Evolutionary conservation across 2,888 invertebrate genomes (phyloP), one percentile per base, ranked within the genome.

Genomic region (Plemyria rubiginata): DNA sequence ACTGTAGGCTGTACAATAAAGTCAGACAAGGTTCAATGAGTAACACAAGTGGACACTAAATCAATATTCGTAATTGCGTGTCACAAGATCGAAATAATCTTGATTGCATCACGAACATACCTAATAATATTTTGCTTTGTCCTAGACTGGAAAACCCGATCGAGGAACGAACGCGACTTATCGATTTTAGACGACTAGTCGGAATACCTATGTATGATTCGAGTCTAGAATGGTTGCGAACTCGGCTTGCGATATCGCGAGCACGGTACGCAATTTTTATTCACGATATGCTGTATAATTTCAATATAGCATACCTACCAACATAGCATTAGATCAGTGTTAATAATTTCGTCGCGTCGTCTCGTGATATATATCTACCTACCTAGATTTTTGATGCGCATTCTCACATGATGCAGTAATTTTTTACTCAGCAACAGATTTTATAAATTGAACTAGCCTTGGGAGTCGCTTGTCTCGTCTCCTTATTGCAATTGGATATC

Each of bases 361-460:
- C 15, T 45, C 15, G 15, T 38, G 13, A 28, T 13, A 45, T 58
- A n/a, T n/a, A n/a, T n/a, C n/a, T n/a, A 38, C 50, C 36, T 60
- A 11, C 50, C 36, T 60, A 11, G 52, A 61, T 53, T 32, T n/a
- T 2, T 46, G 38, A 54, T 46, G 40, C 54, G 52, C 48, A 59
- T 65, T 74, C 70, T 58, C 56, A 22, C 15, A 56, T 63, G 49
- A 48, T 65, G 53, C 53, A 63, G 56, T 60, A 54, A 57, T 60
- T 6, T 54, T 52, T 49, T 61, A 60, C 67, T 54, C 70, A 56
- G 64, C 72, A 68, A 74, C 70, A 75, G 68, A 68, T 68, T 54
- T 66, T 51, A 66, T 63, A 60, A 77, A 83, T 80, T 79, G 62
- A 77, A 76, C 49, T 73, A 72, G 74, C 84, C 84, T 82, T 81